Base-by-base conservation (phyloP, 2,797 vertebrate species). In the Tokudaia tokunoshimensis region DNA sequence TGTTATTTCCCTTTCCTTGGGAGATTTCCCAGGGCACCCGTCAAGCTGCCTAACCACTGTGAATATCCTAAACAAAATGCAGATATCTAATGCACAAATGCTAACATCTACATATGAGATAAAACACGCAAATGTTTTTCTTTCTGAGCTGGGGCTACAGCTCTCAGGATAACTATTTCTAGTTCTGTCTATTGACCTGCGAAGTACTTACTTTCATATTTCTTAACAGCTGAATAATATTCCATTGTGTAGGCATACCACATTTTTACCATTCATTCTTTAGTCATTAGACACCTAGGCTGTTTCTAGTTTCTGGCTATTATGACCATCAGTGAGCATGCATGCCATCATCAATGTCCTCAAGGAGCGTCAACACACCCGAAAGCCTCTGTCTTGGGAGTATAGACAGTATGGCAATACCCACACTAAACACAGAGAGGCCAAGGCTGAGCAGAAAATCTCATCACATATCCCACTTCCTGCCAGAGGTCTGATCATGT, bases 401-500 rank as follows among this genome's bases (percentile, higher is more conserved):
- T 20, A 2, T 9, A 20, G 24, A 50, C 44, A 7, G 59, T 72
- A 55, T 24, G 61, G 34, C 63, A 44, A 57, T 31, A 2, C 63
- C 63, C 57, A 9, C 9, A 17, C 44, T 26, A 70, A 13, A 44
- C 1, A 6, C 37, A 19, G 65, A 10, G 19, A 29, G n/a, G 26
- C 83, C 59, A 76, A 52, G 80, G 50, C 26, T 47, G 83, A n/a
- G 26, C 75, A 78, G n/a, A n/a, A 1, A 12, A 9, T 14, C 65
- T 29, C 41, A 57, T 57, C 4, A 4, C 11, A 3, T 11, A 3
- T 4, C 9, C 57, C 67, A 11, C 34, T 4, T 0, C 15, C 0
- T 17, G 6, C 31, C 75, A 0, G 10, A 75, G 61, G 3, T 0
- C 89, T 5, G 17, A 20, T 34, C 7, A 14, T 59, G 19, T 34